These are phyloP conservation scores for Hepsetus odoe DNA, from an alignment of 2,113 vertebrate species.

Conservation along the genomic window DNA sequence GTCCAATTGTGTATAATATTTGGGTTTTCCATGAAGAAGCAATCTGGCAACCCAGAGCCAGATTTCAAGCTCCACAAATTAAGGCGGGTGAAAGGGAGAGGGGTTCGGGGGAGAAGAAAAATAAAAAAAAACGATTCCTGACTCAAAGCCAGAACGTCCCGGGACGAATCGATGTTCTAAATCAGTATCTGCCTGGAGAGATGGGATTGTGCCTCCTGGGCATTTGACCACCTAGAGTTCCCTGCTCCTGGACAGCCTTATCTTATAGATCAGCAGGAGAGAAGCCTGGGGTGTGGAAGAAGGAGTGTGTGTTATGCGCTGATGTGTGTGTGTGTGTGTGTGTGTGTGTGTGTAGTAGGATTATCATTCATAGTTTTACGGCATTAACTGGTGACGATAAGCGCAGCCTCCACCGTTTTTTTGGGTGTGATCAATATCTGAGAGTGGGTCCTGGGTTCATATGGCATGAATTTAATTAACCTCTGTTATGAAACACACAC, in stretches of 20 bases:
- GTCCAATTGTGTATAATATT: no score
- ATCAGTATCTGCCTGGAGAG: not conserved
- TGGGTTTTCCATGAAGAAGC: no score
- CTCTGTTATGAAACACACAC: constrained; percentile 10
- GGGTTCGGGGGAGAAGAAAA: not conserved
- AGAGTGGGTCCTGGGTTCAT: constrained; percentile 18
- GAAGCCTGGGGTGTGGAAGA: not conserved
- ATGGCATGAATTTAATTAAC: constrained; percentile 51
- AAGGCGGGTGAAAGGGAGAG: no score
- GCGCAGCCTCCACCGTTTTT: constrained; percentile 43
- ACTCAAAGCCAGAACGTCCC: not conserved
- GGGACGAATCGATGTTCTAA: not conserved
- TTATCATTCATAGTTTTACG: constrained; percentile 36
- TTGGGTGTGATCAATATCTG: constrained; percentile 44
- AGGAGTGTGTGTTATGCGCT: not conserved
- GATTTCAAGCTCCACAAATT: no score
- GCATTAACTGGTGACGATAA: constrained; percentile 43
- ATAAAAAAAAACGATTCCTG: not conserved
- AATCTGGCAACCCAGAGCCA: no score
- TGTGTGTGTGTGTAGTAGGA: constrained; percentile 13
- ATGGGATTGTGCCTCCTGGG: not conserved
- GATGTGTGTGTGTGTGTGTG: constrained; percentile 14
- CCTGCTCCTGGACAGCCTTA: not conserved
- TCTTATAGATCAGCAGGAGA: not conserved
- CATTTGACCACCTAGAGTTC: not conserved